Conservation (phyloP, 2,888 invertebrate genomes). For the Lingula anatina region DNA sequence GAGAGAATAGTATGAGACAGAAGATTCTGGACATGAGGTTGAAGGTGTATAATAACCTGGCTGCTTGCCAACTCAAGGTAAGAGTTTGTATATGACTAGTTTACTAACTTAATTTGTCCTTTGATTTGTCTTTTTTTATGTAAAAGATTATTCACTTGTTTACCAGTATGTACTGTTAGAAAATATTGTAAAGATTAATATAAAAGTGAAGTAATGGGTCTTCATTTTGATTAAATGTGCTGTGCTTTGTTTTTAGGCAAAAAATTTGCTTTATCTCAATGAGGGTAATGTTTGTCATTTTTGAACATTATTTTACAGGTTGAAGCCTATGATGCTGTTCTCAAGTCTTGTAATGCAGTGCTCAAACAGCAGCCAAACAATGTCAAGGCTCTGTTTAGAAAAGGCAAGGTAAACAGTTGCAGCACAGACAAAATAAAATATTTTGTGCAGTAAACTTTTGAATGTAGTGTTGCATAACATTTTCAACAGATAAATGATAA, state of each 20-base stretch:
- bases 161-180: too few species aligned
- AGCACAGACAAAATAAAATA: too few species aligned
- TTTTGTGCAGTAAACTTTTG: not conserved
- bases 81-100: too few species aligned
- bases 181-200: too few species aligned
- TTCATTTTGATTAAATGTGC: too few species aligned
- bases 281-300: too few species aligned
- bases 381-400: conserved; percentile 84
- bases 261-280: too few species aligned
- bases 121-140: too few species aligned
- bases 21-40: conserved; percentile 72
- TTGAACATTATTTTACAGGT: conserved; percentile 41
- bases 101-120: too few species aligned
- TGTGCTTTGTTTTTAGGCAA: too few species aligned
- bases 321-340: conserved; percentile 77
- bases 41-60: conserved; percentile 85
- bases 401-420: conserved; percentile 59
- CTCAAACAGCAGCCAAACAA: conserved; percentile 79
- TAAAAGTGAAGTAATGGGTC: too few species aligned
- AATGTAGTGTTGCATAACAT: not conserved
- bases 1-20: conserved; percentile 60
- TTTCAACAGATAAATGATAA: not conserved
- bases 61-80: conserved; percentile 82
- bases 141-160: too few species aligned
- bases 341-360: conserved; percentile 77